A percentile compares a stretch with the other conserved stretches of the same genome.
phyloP scores from a whole-genome alignment of 2,113 vertebrate genomes.

The Catharus bicknelli region DNA sequence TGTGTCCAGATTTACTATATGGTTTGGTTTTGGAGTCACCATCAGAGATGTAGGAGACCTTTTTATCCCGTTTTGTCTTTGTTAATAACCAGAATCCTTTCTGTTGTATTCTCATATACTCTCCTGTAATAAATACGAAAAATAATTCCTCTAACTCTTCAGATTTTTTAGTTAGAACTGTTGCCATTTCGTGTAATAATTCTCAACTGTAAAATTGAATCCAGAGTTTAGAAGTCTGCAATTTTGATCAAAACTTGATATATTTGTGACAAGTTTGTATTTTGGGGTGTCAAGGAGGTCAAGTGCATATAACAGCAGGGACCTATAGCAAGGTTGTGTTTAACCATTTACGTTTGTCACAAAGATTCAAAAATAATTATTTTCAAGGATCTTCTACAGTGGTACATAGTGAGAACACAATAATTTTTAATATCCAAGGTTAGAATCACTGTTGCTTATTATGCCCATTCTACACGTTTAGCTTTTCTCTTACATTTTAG shows the following conservation, averaged over 20 bases:
- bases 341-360: neutral
- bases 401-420: neutral
- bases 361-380: conserved; percentile 37
- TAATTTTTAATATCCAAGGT: neutral
- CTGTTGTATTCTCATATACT: neutral
- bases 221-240: neutral
- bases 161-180: neutral
- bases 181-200: neutral
- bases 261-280: neutral
- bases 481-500: neutral
- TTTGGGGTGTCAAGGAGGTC: conserved; percentile 9
- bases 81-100: neutral
- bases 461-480: neutral
- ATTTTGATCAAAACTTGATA: neutral
- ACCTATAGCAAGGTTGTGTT: neutral
- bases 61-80: neutral
- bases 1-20: neutral
- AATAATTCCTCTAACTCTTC: neutral
- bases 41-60: neutral
- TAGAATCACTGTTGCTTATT: neutral
- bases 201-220: neutral
- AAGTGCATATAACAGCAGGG: neutral
- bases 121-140: neutral
- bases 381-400: conserved; percentile 7
- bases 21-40: neutral